Conservation (phyloP, 2,797 vertebrate genomes). For the Chromis chromis region DNA sequence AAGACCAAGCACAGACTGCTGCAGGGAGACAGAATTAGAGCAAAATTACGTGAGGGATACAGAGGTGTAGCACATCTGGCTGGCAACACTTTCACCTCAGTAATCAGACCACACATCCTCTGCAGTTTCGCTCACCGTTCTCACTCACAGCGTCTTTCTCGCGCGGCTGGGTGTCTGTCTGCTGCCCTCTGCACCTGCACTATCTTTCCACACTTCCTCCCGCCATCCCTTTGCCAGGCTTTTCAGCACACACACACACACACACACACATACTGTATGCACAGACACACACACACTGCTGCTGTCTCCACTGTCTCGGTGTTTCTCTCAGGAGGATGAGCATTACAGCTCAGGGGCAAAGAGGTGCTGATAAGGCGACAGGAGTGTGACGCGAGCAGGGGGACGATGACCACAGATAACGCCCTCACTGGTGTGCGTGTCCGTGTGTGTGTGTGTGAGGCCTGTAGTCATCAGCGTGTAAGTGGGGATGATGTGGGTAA, state of each 20-base stretch:
- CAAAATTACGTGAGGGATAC: constrained; percentile 35
- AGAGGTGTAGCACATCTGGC: constrained; percentile 63
- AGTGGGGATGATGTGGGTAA: constrained; percentile 76
- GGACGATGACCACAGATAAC: constrained; percentile 77
- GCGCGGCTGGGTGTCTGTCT: constrained; percentile 70
- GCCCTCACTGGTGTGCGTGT: constrained; percentile 17
- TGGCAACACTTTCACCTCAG: constrained; percentile 67
- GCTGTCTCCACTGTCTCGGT: constrained; percentile 32
- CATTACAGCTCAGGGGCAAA: constrained; percentile 68
- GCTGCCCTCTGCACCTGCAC: constrained; percentile 74
- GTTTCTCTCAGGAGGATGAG: constrained; percentile 66
- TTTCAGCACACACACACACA: constrained; percentile 30
- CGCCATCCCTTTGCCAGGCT: constrained; percentile 24
- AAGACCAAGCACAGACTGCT: constrained; percentile 29
- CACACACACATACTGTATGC: constrained; percentile 10
- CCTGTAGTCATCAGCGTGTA: constrained; percentile 67
- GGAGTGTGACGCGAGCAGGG: constrained; percentile 74
- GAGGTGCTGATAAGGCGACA: constrained; percentile 80
- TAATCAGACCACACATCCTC: constrained; percentile 73
- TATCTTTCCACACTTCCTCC: constrained; percentile 71
- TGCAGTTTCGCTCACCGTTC: constrained; percentile 42
- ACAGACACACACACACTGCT: constrained; percentile 25
- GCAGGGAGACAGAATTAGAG: constrained; percentile 62
- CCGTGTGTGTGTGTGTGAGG: constrained; percentile 51
- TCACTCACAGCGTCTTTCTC: constrained; percentile 46